Evolutionary conservation across 2,888 invertebrate genomes (phyloP).

Genomic region (Ormyrus thymus): DNA sequence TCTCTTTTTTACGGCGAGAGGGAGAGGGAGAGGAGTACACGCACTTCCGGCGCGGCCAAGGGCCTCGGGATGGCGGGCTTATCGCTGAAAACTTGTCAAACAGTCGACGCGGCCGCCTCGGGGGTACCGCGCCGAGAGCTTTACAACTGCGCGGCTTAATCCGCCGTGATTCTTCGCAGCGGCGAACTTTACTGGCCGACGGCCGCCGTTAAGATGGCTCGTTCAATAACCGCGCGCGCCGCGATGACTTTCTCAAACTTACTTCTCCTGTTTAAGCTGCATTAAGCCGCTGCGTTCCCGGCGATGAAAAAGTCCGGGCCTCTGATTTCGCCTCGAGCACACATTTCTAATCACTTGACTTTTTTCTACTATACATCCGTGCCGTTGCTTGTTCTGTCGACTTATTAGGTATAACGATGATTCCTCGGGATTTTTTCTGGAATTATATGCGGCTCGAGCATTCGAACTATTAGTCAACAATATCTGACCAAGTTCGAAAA

Average conservation of each 20-base stretch:
- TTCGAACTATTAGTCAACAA: too few species aligned
- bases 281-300: too few species aligned
- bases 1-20: constrained; percentile 7
- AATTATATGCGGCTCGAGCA: too few species aligned
- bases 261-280: not conserved
- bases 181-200: constrained; percentile 4
- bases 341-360: too few species aligned
- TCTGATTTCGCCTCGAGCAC: too few species aligned
- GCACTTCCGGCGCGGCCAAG: not conserved
- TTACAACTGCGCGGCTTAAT: constrained; percentile 10
- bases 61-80: not conserved
- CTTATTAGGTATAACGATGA: too few species aligned
- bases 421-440: too few species aligned
- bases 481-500: too few species aligned
- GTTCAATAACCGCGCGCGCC: constrained; percentile 14
- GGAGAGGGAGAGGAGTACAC: not conserved
- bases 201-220: not conserved
- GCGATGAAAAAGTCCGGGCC: too few species aligned
- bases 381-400: too few species aligned
- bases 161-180: constrained; percentile 20
- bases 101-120: not conserved
- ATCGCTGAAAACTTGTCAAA: constrained; percentile 27
- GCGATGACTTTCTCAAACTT: constrained; percentile 24
- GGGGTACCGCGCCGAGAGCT: not conserved
- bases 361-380: too few species aligned